phyloP scores from a whole-genome alignment of 2,113 vertebrate genomes.

The Pygoscelis antarcticus region DNA sequence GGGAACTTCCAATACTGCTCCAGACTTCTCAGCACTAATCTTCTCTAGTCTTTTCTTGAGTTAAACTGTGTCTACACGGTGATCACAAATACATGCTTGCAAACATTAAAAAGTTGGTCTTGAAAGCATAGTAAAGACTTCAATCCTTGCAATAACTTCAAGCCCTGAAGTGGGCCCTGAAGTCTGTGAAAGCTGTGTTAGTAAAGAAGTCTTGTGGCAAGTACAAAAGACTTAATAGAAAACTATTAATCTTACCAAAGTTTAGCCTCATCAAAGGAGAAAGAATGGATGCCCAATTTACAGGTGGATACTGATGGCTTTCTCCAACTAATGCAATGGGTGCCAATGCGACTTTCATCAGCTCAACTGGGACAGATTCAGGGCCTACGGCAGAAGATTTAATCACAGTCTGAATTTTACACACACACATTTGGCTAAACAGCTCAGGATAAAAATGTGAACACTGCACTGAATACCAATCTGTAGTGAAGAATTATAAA shows the following conservation, averaged over 20 bases:
- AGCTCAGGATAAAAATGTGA: not conserved
- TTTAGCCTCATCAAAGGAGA: conserved; percentile 92
- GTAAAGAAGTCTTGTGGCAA: not conserved
- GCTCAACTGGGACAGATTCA: conserved; percentile 71
- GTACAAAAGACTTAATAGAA: not conserved
- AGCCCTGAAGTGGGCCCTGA: not conserved
- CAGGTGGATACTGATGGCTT: conserved; percentile 88
- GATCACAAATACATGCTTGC: not conserved
- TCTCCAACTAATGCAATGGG: conserved; percentile 81
- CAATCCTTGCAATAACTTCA: not conserved
- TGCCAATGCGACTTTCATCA: conserved; percentile 81
- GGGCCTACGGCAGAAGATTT: conserved; percentile 78
- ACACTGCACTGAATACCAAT: not conserved
- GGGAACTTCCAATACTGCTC: not conserved
- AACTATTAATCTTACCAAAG: conserved; percentile 80
- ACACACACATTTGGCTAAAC: not conserved
- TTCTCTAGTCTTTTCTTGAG: not conserved
- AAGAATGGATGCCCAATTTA: conserved; percentile 90
- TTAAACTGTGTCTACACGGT: not conserved
- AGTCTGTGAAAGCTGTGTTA: not conserved
- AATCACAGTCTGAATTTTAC: not conserved
- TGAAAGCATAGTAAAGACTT: not conserved
- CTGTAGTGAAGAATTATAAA: not conserved
- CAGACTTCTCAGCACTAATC: not conserved
- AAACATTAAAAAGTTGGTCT: not conserved